Evolutionary conservation across 2,797 vertebrate genomes (phyloP), one percentile per base, ranked within the genome.

Genomic region (Diglossa cyanea): DNA sequence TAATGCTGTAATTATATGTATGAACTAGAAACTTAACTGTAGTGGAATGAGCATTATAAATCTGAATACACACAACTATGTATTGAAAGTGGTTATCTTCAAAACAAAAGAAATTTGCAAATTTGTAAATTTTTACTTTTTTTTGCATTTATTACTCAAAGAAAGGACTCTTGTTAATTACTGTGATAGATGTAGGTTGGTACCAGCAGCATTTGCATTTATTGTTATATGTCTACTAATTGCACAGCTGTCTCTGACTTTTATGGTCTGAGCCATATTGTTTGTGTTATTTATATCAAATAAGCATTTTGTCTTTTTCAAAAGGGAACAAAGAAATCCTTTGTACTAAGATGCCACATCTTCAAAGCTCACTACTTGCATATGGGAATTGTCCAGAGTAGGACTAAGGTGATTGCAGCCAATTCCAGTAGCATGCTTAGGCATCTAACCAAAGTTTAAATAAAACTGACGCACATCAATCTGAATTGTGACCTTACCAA

Each of bases 221-320:
- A 65, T 75, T 77, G 25, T 72, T 94, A 42, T 94, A 42, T 25
- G 28, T 51, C 55, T 84, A 72, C 42, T 91, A 95, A 95, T 94
- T 75, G 72, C 73, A 86, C 85, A 93, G 87, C 85, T 94, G 90
- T 79, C 76, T 68, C 66, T 91, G 83, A 70, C 47, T 90, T 91
- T 94, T 68, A 94, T 44, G 50, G 45, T 61, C 79, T 86, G 17
- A 93, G 31, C n/a, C 33, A 53, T 70, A 75, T 65, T 86, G 72
- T 71, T 90, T 77, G 30, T 26, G 42, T 40, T 91, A 80, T 77
- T 86, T 93, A 54, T 58, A 75, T 47, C 65, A 90, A 91, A 28
- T 37, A 85, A 87, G 13, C n/a, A 58, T 88, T 50, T 84, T 75
- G 10, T 19, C 53, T 51, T 84, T 54, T 80, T 80, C 39, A 44